Evolutionary conservation across 2,797 vertebrate genomes (phyloP).

Genomic region (Cynodonichthys magdalenae): DNA sequence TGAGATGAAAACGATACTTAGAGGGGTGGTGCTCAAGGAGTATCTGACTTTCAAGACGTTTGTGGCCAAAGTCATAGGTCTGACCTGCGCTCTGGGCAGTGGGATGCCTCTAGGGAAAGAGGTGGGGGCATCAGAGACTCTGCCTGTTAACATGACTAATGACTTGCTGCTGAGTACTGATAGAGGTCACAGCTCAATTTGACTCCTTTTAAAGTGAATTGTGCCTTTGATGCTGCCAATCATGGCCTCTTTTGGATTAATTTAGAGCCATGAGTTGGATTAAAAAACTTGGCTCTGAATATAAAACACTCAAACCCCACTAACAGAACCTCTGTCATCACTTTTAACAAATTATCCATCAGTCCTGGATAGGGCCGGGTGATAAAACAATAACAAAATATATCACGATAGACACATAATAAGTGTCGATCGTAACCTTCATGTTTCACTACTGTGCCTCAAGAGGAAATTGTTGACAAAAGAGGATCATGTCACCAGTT

Average conservation of each 20-base stretch:
- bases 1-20: conserved; percentile 97
- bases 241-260: background rate
- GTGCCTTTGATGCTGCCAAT: background rate
- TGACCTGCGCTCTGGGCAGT: conserved; percentile 95
- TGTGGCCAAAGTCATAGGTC: conserved; percentile 95
- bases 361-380: background rate
- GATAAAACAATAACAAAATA: too few relatives aligned
- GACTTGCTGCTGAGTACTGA: background rate
- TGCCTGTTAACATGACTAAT: background rate
- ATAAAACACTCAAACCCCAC: background rate
- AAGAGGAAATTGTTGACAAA: too few relatives aligned
- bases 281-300: background rate
- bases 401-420: too few relatives aligned
- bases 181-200: background rate
- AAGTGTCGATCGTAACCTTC: too few relatives aligned
- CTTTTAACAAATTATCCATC: background rate
- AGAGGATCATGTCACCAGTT: too few relatives aligned
- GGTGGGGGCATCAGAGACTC: conserved; percentile 70
- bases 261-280: background rate
- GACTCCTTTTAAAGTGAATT: background rate
- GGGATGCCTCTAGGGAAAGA: conserved; percentile 98
- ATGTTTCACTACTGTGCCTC: too few relatives aligned
- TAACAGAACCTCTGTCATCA: background rate
- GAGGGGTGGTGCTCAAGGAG: conserved; percentile 96
- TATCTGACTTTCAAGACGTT: conserved; percentile 98